phyloP scores from a whole-genome alignment of 2,113 vertebrate species.

The Natator depressus region DNA sequence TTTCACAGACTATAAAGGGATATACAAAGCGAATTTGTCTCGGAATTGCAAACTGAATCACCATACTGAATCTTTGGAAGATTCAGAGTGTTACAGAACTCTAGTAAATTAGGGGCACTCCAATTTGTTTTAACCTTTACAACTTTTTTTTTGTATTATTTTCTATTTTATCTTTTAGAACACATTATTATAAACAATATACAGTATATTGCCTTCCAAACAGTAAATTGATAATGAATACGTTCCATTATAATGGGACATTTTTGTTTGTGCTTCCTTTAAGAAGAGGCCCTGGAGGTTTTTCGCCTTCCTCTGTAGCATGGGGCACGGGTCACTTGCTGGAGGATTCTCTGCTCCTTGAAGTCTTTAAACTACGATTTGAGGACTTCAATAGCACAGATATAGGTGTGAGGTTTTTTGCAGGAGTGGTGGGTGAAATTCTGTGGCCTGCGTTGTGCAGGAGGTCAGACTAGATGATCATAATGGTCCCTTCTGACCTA shows the following conservation, averaged over 20 bases:
- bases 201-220: conserved; percentile 23
- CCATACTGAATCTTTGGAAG: conserved; percentile 21
- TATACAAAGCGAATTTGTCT: conserved; percentile 45
- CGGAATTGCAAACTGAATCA: conserved; percentile 7
- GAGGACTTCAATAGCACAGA: too few relatives aligned
- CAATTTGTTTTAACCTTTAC: conserved; percentile 2
- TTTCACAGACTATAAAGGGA: conserved; percentile 55
- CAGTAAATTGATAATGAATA: conserved; percentile 25
- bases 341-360: too few relatives aligned
- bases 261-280: conserved; percentile 25
- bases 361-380: too few relatives aligned
- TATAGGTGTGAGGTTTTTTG: too few relatives aligned
- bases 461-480: too few relatives aligned
- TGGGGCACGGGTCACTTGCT: too few relatives aligned
- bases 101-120: not conserved
- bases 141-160: not conserved
- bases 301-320: too few relatives aligned
- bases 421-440: too few relatives aligned
- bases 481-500: too few relatives aligned
- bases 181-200: not conserved
- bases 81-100: conserved; percentile 14
- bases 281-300: not conserved
- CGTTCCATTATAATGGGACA: conserved; percentile 12
- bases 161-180: not conserved
- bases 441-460: too few relatives aligned